phyloP scores from a whole-genome alignment of 2,888 invertebrate genomes.

The Smittia aterrima region DNA sequence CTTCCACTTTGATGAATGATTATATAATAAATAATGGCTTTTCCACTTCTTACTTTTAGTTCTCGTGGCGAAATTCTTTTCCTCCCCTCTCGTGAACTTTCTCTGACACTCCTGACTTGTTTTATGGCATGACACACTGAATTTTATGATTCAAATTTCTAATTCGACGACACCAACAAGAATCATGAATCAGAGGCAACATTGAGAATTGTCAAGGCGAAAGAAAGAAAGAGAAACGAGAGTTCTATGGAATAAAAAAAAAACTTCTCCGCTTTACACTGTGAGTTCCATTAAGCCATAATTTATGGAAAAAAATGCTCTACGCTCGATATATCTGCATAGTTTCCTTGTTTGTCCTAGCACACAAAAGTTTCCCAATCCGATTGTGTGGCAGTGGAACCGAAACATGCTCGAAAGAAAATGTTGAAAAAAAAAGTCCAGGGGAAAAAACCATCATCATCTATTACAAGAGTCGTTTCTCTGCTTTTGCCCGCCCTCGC shows the following conservation, averaged over 20 bases:
- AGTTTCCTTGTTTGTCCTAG: conserved; percentile 5
- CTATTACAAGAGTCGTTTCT: conserved; percentile 16
- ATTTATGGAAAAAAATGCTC: conserved; percentile 16
- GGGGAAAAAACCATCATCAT: conserved; percentile 26
- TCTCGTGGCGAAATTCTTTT: neutral
- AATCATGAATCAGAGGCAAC: neutral
- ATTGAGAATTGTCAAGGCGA: neutral
- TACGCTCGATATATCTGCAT: conserved; percentile 19
- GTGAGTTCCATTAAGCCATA: conserved; percentile 25
- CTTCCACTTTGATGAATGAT: conserved; percentile 10
- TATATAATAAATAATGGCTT: conserved; percentile 16
- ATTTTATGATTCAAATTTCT: neutral
- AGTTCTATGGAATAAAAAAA: neutral
- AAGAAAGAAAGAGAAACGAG: neutral
- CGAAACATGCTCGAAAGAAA: neutral
- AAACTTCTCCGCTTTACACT: neutral
- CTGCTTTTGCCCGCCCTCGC: neutral
- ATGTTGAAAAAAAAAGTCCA: neutral
- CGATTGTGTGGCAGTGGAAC: neutral
- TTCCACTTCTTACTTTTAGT: neutral
- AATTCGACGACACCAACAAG: conserved; percentile 16
- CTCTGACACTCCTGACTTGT: neutral
- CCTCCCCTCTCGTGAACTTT: neutral
- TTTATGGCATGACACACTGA: neutral
- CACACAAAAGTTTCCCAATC: conserved; percentile 24